Evolutionary conservation across 1,140 invertebrate genomes (phyloP).

Genomic region (Contarinia nasturtii): DNA sequence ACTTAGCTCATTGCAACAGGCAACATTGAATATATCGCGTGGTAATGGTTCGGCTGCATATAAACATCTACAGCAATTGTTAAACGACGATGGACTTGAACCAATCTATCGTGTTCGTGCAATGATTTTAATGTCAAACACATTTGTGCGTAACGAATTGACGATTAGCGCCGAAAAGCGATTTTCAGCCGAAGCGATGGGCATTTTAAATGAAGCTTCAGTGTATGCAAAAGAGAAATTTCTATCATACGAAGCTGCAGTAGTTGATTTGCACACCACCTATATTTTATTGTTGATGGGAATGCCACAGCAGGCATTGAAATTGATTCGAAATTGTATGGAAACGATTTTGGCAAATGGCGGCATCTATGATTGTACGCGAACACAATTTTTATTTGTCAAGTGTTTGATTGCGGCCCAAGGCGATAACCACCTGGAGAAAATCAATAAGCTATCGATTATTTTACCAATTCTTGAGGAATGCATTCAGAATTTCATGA

Average conservation of each 20-base stretch:
- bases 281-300: constrained; percentile 51
- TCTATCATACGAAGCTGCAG: constrained; percentile 49
- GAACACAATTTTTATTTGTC: constrained; percentile 29
- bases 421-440: constrained; percentile 22
- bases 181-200: constrained; percentile 29
- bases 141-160: constrained; percentile 25
- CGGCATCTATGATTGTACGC: constrained; percentile 56
- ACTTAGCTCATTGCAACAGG: constrained; percentile 43
- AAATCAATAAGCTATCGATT: constrained; percentile 33
- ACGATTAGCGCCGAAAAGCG: constrained; percentile 7
- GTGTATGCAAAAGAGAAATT: constrained; percentile 48
- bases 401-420: constrained; percentile 45
- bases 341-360: constrained; percentile 57
- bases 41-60: constrained; percentile 42
- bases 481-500: constrained; percentile 45
- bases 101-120: constrained; percentile 39
- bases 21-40: constrained; percentile 45
- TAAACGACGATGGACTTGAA: constrained; percentile 31
- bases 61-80: constrained; percentile 33
- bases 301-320: constrained; percentile 50
- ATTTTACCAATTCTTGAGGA: constrained; percentile 41
- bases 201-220: constrained; percentile 46
- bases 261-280: constrained; percentile 60
- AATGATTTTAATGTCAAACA: constrained; percentile 50
- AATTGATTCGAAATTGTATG: constrained; percentile 46